Base-by-base conservation (phyloP, 2,888 invertebrate genomes). In the Clusia tigrina region DNA sequence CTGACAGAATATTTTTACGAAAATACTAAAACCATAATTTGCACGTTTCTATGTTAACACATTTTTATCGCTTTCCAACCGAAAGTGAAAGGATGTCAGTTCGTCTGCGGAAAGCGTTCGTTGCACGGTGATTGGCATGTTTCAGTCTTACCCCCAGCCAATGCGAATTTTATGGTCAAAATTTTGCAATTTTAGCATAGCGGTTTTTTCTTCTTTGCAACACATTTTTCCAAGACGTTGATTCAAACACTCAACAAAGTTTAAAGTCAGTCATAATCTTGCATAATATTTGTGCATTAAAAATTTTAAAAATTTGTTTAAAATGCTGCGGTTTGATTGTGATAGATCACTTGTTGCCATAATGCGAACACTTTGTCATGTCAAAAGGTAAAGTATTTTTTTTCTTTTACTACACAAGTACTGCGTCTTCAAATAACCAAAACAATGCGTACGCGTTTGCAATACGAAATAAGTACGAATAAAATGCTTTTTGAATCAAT, bases 401-500 rank as follows among this genome's bases (percentile, higher is more conserved):
- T n/a, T n/a, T n/a, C n/a, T n/a, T n/a, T n/a, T n/a, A n/a, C n/a
- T n/a, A n/a, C n/a, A n/a, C n/a, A n/a, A n/a, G n/a, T n/a, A n/a
- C n/a, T n/a, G n/a, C n/a, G n/a, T n/a, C n/a, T n/a, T n/a, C n/a
- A n/a, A n/a, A n/a, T n/a, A n/a, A n/a, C n/a, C n/a, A n/a, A n/a
- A n/a, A n/a, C n/a, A n/a, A n/a, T n/a, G n/a, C n/a, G n/a, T n/a
- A n/a, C n/a, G n/a, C n/a, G n/a, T n/a, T n/a, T n/a, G 12, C 12
- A 51, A 51, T n/a, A 59, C 38, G 24, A 53, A 54, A 54, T 37
- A 12, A 38, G 25, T 54, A 18, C 55, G 26, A 25, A 46, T 24
- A 17, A 5, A 56, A 61, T 24, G 12, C 10, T 32, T 25, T 42
- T 23, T 32, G 51, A 23, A 10, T 38, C 56, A 61, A 61, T 51